Base-by-base conservation (phyloP, 1,140 invertebrate genomes). In the Elymnias hypermnestra region DNA sequence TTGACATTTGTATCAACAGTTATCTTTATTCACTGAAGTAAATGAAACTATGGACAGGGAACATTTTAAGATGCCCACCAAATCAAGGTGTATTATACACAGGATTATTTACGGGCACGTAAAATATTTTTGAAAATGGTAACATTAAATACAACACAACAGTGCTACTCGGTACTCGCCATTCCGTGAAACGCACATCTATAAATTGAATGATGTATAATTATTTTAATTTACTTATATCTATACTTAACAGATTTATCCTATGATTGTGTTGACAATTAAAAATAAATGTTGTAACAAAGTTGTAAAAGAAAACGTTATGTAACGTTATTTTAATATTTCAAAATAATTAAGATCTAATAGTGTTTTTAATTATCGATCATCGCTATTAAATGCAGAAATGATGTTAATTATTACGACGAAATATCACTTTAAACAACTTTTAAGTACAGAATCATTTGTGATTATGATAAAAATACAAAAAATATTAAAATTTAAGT, bases 131-230 rank as follows among this genome's bases (percentile, higher is more conserved):
- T 51, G 31, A 53, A 41, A 48, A 42, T 46, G 37, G 45, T 38
- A 63, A 58, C 52, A 58, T 31, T 47, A 46, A 44, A 29, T 15
- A 53, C 35, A 49, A 53, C 23, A 36, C 54, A 63, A 22, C 17
- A 63, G 70, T 73, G 67, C 70, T 69, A 73, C 67, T 57, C 62
- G 50, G n/a, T n/a, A n/a, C 63, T 57, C 62, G 40, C 41, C 44
- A 41, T 62, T 59, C 58, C 41, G 44, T 42, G 31, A 53, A 48
- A 48, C 17, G n/a, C 50, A 18, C 46, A 49, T 42, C n/a, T 10
- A 46, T 57, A 49, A 49, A 45, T 50, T 48, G 35, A 40, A 46
- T 50, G 50, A 41, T 57, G 33, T 53, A 45, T 56, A 43, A 49
- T 45, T 51, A 42, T 19, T 33, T 54, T 40, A 35, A 26, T 40